Evolutionary conservation across 1,140 invertebrate genomes (phyloP), one percentile per base, ranked within the genome.

Genomic region (Pomacea maculata): DNA sequence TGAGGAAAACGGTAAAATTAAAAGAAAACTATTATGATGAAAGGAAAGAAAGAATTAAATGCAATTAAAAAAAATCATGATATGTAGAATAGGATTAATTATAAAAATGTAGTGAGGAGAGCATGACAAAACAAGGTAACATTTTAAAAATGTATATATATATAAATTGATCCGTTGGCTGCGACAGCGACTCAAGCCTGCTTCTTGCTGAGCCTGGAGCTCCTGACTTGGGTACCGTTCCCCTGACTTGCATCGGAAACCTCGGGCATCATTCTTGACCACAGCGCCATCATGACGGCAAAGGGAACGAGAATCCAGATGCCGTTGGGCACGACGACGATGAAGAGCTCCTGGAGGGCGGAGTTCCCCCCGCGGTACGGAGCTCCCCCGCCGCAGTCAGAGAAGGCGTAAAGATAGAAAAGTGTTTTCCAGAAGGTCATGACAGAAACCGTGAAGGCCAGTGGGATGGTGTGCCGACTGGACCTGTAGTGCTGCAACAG

Each of bases 341-440:
- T 78, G 75, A 87, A 83, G 25, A 86, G 82, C 80, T 87, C 86
- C 63, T 85, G 75, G 29, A 80, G 2, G 21, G 82, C 54, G 0
- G 82, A 79, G 73, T 86, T 87, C 25, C 85, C 84, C 12, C 25
- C 17, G 25, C 86, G 79, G 74, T 81, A 85, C 54, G 78, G 55
- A 29, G 81, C 82, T 7, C 84, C 88, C 15, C 86, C 85, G 15
- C 86, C 85, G 21, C 84, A 80, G 19, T 87, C 85, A 34, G 83
- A 83, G 68, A 85, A 88, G 85, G 86, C 87, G 11, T 86, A 71
- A 70, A 89, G 84, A 67, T 89, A 89, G 19, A 88, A 80, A 7
- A 88, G 84, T 4, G 88, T 89, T 79, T 89, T 89, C 87, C 86
- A 88, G 65, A 88, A 86, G 34, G 88, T 88, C 86, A 89, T 88